A percentile compares a stretch with the other conserved stretches of the same genome.
Evolutionary conservation across 2,888 invertebrate species (phyloP).

Genomic region (Stenotaenia linearis): DNA sequence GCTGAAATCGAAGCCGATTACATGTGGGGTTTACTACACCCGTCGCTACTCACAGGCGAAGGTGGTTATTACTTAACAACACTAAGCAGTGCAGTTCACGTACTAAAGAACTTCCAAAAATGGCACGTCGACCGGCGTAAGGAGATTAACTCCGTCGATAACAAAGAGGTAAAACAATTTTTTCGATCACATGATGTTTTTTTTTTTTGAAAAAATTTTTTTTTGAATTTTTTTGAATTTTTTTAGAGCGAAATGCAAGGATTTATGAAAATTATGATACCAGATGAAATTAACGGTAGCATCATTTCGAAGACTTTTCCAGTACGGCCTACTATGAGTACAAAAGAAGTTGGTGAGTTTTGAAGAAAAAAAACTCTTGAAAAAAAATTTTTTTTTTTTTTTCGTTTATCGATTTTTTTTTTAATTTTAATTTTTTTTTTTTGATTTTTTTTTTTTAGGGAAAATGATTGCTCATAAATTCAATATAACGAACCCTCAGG

Average conservation of each 20-base stretch:
- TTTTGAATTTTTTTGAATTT: no score
- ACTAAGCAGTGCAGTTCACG: slow-evolving; percentile 84
- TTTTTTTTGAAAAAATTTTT: neutral
- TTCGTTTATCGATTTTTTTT: neutral
- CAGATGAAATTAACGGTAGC: no score
- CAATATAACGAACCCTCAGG: slow-evolving; percentile 91
- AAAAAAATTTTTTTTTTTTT: neutral
- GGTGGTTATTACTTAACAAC: slow-evolving; percentile 93
- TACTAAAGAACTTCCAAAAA: slow-evolving; percentile 63
- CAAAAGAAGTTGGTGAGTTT: no score
- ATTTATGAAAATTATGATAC: no score
- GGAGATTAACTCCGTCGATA: slow-evolving; percentile 1
- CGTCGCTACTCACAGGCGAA: slow-evolving; percentile 82
- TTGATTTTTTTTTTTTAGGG: no score
- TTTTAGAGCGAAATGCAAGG: no score
- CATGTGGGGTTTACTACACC: slow-evolving; percentile 89
- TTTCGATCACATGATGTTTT: neutral
- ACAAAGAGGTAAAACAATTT: slow-evolving; percentile 13
- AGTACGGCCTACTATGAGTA: no score
- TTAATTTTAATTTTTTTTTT: neutral
- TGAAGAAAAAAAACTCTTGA: no score
- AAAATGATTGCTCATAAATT: slow-evolving; percentile 89
- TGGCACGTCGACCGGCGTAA: slow-evolving; percentile 26
- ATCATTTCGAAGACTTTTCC: no score
- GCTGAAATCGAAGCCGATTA: slow-evolving; percentile 94